These are phyloP conservation scores for Lithosia quadra DNA, from an alignment of 2,888 invertebrate species.

Conservation along the genomic window DNA sequence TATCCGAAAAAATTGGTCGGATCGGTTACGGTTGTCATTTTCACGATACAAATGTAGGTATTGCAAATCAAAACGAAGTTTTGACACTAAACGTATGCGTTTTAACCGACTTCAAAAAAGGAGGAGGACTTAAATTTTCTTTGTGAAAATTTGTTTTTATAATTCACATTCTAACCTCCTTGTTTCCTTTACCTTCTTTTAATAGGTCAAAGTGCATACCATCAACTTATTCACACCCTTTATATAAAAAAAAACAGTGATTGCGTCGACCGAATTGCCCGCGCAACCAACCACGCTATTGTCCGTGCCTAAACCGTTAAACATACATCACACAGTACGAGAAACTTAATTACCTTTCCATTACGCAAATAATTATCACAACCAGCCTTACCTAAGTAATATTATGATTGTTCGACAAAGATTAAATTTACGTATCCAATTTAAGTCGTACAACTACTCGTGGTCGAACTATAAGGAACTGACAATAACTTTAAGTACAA, in stretches of 20 bases:
- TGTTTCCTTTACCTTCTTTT: too few species aligned
- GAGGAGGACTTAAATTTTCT: too few species aligned
- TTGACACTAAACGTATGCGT: too few species aligned
- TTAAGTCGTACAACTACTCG: conserved; percentile 18
- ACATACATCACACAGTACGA: neutral
- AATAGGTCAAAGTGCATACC: too few species aligned
- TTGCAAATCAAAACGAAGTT: too few species aligned
- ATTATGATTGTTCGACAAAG: conserved; percentile 10
- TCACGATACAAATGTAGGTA: too few species aligned
- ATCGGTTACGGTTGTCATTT: too few species aligned
- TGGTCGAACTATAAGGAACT: conserved; percentile 22
- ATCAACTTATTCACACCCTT: too few species aligned
- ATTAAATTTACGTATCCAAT: conserved; percentile 17
- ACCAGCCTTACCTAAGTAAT: conserved; percentile 2
- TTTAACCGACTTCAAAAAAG: too few species aligned
- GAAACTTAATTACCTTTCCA: neutral
- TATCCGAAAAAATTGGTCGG: too few species aligned
- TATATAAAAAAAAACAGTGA: neutral
- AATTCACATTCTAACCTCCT: too few species aligned
- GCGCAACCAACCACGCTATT: neutral
- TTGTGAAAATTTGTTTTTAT: too few species aligned
- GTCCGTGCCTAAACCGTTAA: neutral
- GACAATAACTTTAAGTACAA: conserved; percentile 21
- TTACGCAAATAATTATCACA: conserved; percentile 11
- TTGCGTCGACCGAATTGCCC: neutral